Evolutionary conservation across 1,140 invertebrate species (phyloP).

Genomic region (Colletes gigas): DNA sequence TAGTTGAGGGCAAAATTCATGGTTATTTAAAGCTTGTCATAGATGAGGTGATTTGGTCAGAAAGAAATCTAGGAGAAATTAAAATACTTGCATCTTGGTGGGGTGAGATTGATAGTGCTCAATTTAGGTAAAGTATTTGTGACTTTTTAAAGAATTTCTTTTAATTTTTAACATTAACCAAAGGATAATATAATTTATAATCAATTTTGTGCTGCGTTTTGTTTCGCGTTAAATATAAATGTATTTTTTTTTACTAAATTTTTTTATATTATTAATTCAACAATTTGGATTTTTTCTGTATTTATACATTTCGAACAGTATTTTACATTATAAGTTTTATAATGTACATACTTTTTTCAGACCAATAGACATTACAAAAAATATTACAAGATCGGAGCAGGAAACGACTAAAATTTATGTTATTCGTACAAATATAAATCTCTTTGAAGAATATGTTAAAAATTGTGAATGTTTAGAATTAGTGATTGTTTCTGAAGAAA

Average conservation of each 20-base stretch:
- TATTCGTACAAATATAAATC: slow-evolving; percentile 72
- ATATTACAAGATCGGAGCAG: slow-evolving; percentile 30
- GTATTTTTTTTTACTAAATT: slow-evolving; percentile 11
- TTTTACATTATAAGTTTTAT: no score
- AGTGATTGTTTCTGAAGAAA: slow-evolving; percentile 62
- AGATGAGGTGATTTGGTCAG: slow-evolving; percentile 74
- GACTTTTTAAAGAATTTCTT: not conserved
- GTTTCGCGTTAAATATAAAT: not conserved
- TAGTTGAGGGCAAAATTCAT: slow-evolving; percentile 76
- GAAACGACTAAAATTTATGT: slow-evolving; percentile 69
- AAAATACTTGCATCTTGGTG: slow-evolving; percentile 75
- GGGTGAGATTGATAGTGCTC: slow-evolving; percentile 72
- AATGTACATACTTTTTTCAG: slow-evolving; percentile 49
- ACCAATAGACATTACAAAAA: slow-evolving; percentile 61
- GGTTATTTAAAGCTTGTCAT: slow-evolving; percentile 72
- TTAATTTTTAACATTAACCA: not conserved
- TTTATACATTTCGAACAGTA: no score
- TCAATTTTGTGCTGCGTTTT: not conserved
- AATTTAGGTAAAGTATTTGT: slow-evolving; percentile 71
- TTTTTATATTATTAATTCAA: not conserved
- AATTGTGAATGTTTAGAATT: slow-evolving; percentile 76
- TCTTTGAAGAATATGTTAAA: slow-evolving; percentile 76
- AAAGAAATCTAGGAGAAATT: slow-evolving; percentile 68
- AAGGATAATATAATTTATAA: not conserved
- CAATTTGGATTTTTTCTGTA: not conserved